Percentiles rank a stretch among this genome's conserved stretches.
These are phyloP conservation scores for Batillaria attramentaria DNA, from an alignment of 1,140 invertebrate genomes.

Conservation along the genomic window DNA sequence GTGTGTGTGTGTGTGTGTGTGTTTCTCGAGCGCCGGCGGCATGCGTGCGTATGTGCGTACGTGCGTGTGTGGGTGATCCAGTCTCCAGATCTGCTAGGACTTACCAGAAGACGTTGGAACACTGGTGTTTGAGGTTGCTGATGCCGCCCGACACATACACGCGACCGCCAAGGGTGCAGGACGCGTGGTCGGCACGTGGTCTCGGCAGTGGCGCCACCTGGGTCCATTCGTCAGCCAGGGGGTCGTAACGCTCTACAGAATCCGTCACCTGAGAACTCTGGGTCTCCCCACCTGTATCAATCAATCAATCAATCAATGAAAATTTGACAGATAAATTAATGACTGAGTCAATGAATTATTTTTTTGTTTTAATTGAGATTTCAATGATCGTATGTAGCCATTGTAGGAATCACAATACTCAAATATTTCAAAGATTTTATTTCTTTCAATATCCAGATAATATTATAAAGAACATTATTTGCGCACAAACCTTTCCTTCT, in stretches of 20 bases:
- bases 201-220: slow-evolving; percentile 47
- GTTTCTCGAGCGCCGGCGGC: not conserved
- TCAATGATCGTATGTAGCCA: too few species aligned
- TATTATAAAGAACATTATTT: too few species aligned
- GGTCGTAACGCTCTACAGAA: slow-evolving; percentile 60
- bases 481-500: too few species aligned
- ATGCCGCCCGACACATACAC: slow-evolving; percentile 64
- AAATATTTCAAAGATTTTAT: too few species aligned
- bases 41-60: slow-evolving; percentile 4
- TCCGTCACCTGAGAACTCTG: slow-evolving; percentile 52
- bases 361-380: too few species aligned
- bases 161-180: slow-evolving; percentile 47
- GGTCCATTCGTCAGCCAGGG: slow-evolving; percentile 55
- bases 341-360: too few species aligned
- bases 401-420: too few species aligned
- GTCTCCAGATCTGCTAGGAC: too few species aligned
- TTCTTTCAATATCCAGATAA: too few species aligned
- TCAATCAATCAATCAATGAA: not conserved
- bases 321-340: not conserved
- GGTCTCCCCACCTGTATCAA: slow-evolving; percentile 56
- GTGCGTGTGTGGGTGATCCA: slow-evolving; percentile 17
- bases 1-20: not conserved
- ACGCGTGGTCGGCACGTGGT: slow-evolving; percentile 64
- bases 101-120: slow-evolving; percentile 42
- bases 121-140: slow-evolving; percentile 59